Base-by-base conservation (phyloP, 2,113 vertebrate species). In the Gobiocypris rarus region DNA sequence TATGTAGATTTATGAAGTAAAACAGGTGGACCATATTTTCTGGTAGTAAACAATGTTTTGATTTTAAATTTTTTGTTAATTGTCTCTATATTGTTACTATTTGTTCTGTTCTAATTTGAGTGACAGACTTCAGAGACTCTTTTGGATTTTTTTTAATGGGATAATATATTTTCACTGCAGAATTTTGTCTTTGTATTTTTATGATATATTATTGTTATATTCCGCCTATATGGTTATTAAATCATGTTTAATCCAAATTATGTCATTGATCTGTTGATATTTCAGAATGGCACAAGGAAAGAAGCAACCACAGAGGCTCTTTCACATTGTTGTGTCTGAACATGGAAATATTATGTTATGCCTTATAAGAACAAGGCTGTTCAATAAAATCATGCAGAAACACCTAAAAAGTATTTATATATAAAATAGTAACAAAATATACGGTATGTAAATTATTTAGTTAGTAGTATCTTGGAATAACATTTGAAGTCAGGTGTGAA, bases 121-220 rank as follows among this genome's bases (percentile, higher is more conserved):
- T 59, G 69, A 71, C 13, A 41, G 56, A 28, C 76, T 10, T 65
- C 14, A 79, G 9, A 80, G 24, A 28, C 9, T 24, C 11, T 54
- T 5, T 34, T 34, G 0, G 10, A n/a, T n/a, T 34, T 58, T 41
- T 69, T 19, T 1, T 19, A 69, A 38, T 5, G 10, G 28, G 14
- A 28, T 75, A 52, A 52, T 52, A 50, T 75, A 75, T 75, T 71
- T 71, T 31, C 71, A 75, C 7, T 52, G 48, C 24, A 74, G 41
- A 48, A 45, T 48, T 50, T 15, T 74, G 13, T 74, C 71, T 50
- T 52, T 17, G 6, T 50, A 74, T 48, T 9, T 74, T 50, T 15
- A 74, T 74, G 45, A 52, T 28, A 15, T 75, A 38, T 38, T 38
- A 38, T 26, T 15, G 22, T 69, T 75, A 61, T 34, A 10, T 31